These are phyloP conservation scores for Genyomyrus donnyi DNA, from an alignment of 2,113 vertebrate genomes.

Conservation along the genomic window DNA sequence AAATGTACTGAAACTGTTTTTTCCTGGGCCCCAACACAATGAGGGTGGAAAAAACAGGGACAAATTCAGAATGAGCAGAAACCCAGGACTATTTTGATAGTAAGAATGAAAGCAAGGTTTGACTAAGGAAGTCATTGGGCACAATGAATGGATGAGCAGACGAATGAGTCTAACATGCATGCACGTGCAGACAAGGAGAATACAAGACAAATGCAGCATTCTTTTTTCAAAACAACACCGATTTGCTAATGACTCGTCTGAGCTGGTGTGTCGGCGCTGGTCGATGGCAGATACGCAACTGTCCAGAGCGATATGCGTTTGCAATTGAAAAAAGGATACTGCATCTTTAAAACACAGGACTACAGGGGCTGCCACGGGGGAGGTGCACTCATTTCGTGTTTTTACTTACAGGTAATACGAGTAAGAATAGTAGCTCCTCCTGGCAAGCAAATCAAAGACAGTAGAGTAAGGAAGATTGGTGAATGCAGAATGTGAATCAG, in stretches of 20 bases:
- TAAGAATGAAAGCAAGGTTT: neutral
- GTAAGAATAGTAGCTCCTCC: constrained; percentile 99
- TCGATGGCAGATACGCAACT: constrained; percentile 58
- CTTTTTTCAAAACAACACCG: constrained; percentile 73
- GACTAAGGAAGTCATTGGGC: neutral
- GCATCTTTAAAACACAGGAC: constrained; percentile 81
- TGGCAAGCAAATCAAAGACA: constrained; percentile 99
- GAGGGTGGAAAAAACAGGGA: neutral
- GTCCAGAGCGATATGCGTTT: constrained; percentile 59
- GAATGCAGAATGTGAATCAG: constrained; percentile 91
- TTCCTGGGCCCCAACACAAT: neutral
- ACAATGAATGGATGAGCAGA: constrained; percentile 53
- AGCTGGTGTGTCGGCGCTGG: constrained; percentile 27
- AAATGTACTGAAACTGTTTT: neutral
- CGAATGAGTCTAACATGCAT: constrained; percentile 55
- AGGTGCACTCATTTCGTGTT: constrained; percentile 58
- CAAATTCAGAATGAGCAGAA: neutral
- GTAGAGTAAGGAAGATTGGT: constrained; percentile 93
- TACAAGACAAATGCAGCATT: constrained; percentile 71
- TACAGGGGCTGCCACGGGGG: constrained; percentile 51
- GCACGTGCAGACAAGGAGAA: constrained; percentile 44
- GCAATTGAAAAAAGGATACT: constrained; percentile 98
- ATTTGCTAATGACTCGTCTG: constrained; percentile 28
- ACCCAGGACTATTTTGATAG: neutral
- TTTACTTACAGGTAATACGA: constrained; percentile 99